Base-by-base conservation (phyloP, 35 echinoderm and acorn worm genomes). In the Patiria miniata region DNA sequence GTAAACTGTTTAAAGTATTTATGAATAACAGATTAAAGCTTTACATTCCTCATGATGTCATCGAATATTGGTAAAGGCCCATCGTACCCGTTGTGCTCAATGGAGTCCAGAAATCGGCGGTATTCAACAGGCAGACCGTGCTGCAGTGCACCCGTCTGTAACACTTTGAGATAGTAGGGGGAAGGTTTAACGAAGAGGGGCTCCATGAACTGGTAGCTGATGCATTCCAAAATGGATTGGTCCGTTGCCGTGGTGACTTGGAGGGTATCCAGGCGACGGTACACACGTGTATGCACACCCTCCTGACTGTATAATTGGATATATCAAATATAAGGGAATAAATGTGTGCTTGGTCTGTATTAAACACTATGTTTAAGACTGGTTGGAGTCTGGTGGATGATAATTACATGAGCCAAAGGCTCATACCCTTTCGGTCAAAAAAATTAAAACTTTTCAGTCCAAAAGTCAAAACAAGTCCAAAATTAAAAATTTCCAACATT, bases 151-250 rank as follows among this genome's bases (percentile, higher is more conserved):
- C 91, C 91, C 39, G 28, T 57, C 36, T 30, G 22, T 12, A 88
- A 78, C 15, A 93, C 81, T 21, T 54, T 51, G 1, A 88, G 18
- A 77, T 93, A 93, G n/a, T 89, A 86, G 28, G 91, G 91, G 3
- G 91, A 88, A 0, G 91, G 91, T 4, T 39, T 42, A 21, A 39
- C n/a, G 21, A 78, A 21, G 8, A 82, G 8, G 51, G 80, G 51
- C 6, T 87, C 38, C 1, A 81, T 76, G 42, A 92, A 40, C 38
- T 87, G 52, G 36, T 92, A 92, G 4, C 84, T 92, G 39, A 78
- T 50, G 15, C 85, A 87, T 16, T 52, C 18, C 23, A 19, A 17
- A 36, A 59, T 76, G 5, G 38, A 51, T 36, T 87, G 22, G 34
- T 68, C 52, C 29, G 77, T 40, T 5, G 19, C 19, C 8, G 86